Conservation (phyloP, 92 coral and sea anemone species). For the Micromussa lordhowensis region DNA sequence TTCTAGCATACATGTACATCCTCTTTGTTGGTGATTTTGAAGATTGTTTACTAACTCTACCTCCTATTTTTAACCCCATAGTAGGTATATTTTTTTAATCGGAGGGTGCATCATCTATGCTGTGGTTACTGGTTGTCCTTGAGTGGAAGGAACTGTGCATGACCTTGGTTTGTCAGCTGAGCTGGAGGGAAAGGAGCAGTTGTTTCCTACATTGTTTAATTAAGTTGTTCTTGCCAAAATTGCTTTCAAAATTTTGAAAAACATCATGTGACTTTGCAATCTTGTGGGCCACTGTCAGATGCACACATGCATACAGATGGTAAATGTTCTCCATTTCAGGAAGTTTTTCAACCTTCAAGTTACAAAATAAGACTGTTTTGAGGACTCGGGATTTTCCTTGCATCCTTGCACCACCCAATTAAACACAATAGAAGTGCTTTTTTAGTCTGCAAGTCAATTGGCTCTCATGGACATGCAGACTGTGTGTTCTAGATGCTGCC, state of each 20-base stretch:
- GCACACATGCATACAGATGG: slow-evolving; percentile 46
- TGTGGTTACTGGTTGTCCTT: slow-evolving; percentile 57
- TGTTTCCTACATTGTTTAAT: slow-evolving; percentile 11
- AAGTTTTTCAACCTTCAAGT: neutral
- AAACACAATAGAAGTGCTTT: neutral
- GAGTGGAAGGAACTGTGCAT: slow-evolving; percentile 78
- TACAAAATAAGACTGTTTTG: neutral
- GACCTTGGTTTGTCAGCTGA: slow-evolving; percentile 81
- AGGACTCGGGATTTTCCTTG: neutral
- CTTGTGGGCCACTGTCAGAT: slow-evolving; percentile 62
- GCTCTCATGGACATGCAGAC: neutral
- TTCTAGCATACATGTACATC: neutral
- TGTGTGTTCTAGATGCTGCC: neutral
- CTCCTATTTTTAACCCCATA: slow-evolving; percentile 44
- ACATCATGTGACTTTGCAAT: slow-evolving; percentile 28
- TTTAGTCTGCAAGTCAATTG: neutral
- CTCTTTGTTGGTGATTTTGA: neutral
- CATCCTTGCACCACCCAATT: neutral
- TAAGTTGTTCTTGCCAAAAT: neutral
- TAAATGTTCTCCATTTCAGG: slow-evolving; percentile 32
- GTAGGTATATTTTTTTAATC: slow-evolving; percentile 50
- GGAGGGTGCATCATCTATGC: slow-evolving; percentile 52
- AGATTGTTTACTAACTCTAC: slow-evolving; percentile 43
- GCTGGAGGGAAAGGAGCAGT: slow-evolving; percentile 78
- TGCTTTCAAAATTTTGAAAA: neutral